Evolutionary conservation across 2,888 invertebrate genomes (phyloP), one percentile per base, ranked within the genome.

Genomic region (Caenorhabditis uteleia): DNA sequence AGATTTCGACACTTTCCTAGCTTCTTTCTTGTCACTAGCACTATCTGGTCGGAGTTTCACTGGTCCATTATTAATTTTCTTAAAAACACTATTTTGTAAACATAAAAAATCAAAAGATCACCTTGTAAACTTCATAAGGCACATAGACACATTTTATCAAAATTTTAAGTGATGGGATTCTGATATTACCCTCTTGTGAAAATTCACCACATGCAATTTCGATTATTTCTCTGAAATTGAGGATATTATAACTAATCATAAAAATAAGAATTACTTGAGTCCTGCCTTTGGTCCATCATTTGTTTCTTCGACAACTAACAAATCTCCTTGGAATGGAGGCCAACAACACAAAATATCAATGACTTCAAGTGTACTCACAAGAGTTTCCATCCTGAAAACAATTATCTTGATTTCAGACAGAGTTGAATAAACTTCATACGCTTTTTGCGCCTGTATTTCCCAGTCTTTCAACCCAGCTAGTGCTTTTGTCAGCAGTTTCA

Each of bases 141-240:
- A 58, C 64, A 49, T 68, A 70, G 16, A 95, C 92, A 84, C 93
- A 94, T 85, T 94, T 94, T 49, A 93, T 91, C 55, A 97, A 88
- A 20, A 93, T 91, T 74, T 91, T 89, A 1, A 97, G 86, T 0
- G 95, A 94, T 0, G 93, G 90, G 77, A 91, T 90, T 84, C 94
- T 91, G 0, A 95, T 92, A 75, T 94, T 94, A 0, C 93, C 89
- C 14, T 95, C 95, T 2, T 89, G 95, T 1, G 89, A 90, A 31
- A 92, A 27, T 14, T 23, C 90, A 83, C 93, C 93, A 83, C 94
- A 93, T 1, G 93, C 92, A 21, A 93, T 91, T 14, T 88, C 90
- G 44, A 93, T 85, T 40, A 93, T 89, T 34, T 93, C 90, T 31
- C 75, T 76, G 38, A 21, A 60, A 33, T 21, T 25, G 18, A 33